Evolutionary conservation across 2,797 vertebrate genomes (phyloP).

Genomic region (Lateolabrax maculatus): DNA sequence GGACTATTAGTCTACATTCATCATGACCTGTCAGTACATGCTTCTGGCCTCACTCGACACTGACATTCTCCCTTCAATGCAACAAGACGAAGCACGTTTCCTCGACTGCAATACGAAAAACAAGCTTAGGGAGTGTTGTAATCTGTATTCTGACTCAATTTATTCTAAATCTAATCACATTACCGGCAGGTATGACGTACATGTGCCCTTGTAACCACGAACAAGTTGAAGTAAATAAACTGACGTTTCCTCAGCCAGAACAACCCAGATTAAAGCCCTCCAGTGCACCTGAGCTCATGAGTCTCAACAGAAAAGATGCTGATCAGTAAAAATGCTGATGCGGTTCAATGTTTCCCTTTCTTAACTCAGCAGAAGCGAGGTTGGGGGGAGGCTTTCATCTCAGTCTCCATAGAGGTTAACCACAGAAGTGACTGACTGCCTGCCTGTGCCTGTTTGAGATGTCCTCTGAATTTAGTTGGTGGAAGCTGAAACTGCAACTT

Average conservation of each 20-base stretch:
- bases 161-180: not conserved
- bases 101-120: not conserved
- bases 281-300: not conserved
- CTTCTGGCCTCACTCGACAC: constrained; percentile 9
- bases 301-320: not conserved
- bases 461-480: not conserved
- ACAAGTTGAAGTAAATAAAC: no score
- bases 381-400: not conserved
- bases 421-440: not conserved
- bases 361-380: constrained; percentile 6
- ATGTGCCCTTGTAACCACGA: not conserved
- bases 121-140: not conserved
- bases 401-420: constrained; percentile 18
- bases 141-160: not conserved
- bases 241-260: not conserved
- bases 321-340: not conserved
- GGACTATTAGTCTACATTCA: constrained; percentile 21
- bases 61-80: constrained; percentile 1
- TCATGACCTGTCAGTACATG: constrained; percentile 47
- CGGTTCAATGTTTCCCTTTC: not conserved
- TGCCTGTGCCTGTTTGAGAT: constrained; percentile 27
- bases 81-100: not conserved
- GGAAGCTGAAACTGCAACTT: constrained; percentile 25
- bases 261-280: not conserved
- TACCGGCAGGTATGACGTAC: not conserved